These are phyloP conservation scores for Vandiemenella viatica DNA, from an alignment of 2,888 invertebrate genomes.

Conservation along the genomic window DNA sequence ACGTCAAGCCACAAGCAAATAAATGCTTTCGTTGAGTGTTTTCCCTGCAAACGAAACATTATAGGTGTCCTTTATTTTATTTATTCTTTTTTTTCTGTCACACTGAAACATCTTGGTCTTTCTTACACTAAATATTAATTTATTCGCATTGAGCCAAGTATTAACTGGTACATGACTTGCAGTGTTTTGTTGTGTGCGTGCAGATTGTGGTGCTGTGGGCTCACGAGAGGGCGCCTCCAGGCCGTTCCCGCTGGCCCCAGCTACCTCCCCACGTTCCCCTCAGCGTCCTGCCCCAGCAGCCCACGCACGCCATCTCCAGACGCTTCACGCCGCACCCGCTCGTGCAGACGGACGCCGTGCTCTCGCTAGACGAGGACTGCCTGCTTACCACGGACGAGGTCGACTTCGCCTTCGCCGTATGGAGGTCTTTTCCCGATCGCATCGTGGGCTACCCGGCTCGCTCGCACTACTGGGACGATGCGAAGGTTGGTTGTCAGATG, in stretches of 20 bases:
- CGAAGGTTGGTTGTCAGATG: conserved; percentile 61
- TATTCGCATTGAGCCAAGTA: too few relatives aligned
- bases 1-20: too few relatives aligned
- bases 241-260: conserved; percentile 51
- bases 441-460: conserved; percentile 91
- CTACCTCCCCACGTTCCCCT: conserved; percentile 33
- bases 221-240: conserved; percentile 53
- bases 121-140: too few relatives aligned
- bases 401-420: conserved; percentile 87
- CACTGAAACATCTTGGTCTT: too few relatives aligned
- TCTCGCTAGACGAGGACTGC: conserved; percentile 86
- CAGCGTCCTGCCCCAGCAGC: conserved; percentile 26
- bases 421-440: conserved; percentile 86
- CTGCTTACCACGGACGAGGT: conserved; percentile 83
- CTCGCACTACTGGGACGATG: conserved; percentile 91
- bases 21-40: too few relatives aligned
- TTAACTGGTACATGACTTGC: too few relatives aligned
- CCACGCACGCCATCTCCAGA: conserved; percentile 50
- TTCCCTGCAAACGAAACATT: too few relatives aligned
- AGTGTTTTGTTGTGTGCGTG: too few relatives aligned
- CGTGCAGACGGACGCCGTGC: conserved; percentile 77
- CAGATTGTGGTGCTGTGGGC: conserved; percentile 69
- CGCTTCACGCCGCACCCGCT: conserved; percentile 77
- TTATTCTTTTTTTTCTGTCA: too few relatives aligned
- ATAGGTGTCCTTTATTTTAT: too few relatives aligned